These are phyloP conservation scores for Calliopsis andreniformis DNA, from an alignment of 1,140 invertebrate species.

Conservation along the genomic window DNA sequence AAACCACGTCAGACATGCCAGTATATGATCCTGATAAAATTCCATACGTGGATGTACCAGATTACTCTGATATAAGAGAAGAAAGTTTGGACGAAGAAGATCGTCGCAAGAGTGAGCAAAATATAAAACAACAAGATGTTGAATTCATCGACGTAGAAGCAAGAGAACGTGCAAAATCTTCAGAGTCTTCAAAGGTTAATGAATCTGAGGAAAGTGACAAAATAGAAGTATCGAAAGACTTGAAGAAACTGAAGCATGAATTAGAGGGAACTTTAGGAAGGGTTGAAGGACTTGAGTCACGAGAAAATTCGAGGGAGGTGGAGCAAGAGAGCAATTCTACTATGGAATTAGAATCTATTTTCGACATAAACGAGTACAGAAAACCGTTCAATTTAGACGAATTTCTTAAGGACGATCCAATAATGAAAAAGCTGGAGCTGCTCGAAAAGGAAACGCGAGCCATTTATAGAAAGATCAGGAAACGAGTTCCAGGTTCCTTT, in stretches of 20 bases:
- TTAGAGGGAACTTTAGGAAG: background rate
- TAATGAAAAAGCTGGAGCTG: slow-evolving; percentile 36
- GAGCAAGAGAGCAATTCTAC: slow-evolving; percentile 58
- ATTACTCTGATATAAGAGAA: slow-evolving; percentile 69
- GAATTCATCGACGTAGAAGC: background rate
- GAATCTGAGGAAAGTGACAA: background rate
- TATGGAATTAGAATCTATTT: slow-evolving; percentile 42
- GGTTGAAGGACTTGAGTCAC: background rate
- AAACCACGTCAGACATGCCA: background rate
- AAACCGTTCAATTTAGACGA: slow-evolving; percentile 68
- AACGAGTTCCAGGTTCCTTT: slow-evolving; percentile 27
- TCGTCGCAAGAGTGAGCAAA: background rate
- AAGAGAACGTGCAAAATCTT: rapidly evolving
- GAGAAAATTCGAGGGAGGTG: slow-evolving; percentile 48
- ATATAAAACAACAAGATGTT: background rate
- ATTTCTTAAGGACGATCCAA: slow-evolving; percentile 61
- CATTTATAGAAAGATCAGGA: slow-evolving; percentile 32
- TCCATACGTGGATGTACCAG: slow-evolving; percentile 71
- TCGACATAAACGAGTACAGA: slow-evolving; percentile 67
- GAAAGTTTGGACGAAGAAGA: slow-evolving; percentile 67
- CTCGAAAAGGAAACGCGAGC: slow-evolving; percentile 30
- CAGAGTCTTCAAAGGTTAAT: too few species aligned
- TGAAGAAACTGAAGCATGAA: background rate
- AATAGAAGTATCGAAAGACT: background rate
- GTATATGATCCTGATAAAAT: slow-evolving; percentile 66